Conservation (phyloP, 1,140 invertebrate genomes). For the Drosophila subobscura region DNA sequence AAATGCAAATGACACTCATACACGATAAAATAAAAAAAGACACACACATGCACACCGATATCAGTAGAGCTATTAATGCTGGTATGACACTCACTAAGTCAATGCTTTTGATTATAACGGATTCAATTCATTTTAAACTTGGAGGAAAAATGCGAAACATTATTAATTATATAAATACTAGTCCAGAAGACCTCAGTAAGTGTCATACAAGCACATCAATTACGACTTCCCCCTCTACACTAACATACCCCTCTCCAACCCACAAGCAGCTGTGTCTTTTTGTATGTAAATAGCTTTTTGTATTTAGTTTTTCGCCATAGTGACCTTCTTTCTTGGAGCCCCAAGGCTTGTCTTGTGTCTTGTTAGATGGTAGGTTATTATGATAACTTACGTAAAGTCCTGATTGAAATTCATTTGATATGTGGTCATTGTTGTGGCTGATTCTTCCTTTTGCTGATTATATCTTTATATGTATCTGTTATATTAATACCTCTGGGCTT, state of each 20-base stretch:
- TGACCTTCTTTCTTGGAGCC: slow-evolving; percentile 61
- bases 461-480: slow-evolving; percentile 28
- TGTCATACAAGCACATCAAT: slow-evolving; percentile 8
- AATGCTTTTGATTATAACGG: too few relatives aligned
- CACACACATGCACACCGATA: slow-evolving; percentile 22
- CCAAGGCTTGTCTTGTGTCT: slow-evolving; percentile 46
- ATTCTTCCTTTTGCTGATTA: slow-evolving; percentile 39
- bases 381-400: slow-evolving; percentile 82
- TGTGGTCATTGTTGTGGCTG: slow-evolving; percentile 59
- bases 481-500: slow-evolving; percentile 1
- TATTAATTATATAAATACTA: too few relatives aligned
- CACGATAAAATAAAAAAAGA: slow-evolving; percentile 41
- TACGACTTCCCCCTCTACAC: slow-evolving; percentile 3
- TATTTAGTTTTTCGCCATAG: slow-evolving; percentile 47
- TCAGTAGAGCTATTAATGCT: slow-evolving; percentile 45
- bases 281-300: slow-evolving; percentile 60
- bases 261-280: slow-evolving; percentile 58
- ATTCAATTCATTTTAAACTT: too few relatives aligned
- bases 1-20: slow-evolving; percentile 46
- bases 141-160: too few relatives aligned
- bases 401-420: slow-evolving; percentile 83
- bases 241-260: slow-evolving; percentile 1
- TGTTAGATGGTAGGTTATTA: slow-evolving; percentile 20
- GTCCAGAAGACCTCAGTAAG: too few relatives aligned
- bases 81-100: too few relatives aligned